Evolutionary conservation across 1,140 invertebrate species (phyloP).

Genomic region (Plutomurus gul): DNA sequence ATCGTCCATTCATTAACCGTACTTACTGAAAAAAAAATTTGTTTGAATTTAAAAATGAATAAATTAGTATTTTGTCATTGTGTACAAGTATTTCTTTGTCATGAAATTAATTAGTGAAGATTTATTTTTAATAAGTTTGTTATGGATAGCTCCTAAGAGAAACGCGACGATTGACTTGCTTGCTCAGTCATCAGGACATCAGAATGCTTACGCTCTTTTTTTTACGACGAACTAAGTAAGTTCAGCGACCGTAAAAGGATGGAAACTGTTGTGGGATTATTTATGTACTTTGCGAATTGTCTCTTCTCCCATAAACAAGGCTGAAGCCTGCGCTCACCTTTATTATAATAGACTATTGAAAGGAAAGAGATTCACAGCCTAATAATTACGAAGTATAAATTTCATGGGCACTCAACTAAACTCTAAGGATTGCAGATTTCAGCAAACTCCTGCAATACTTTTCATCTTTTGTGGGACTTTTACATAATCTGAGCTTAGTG

Average conservation of each 20-base stretch:
- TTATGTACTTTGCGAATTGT: neutral
- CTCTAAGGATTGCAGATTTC: neutral
- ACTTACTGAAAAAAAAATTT: too few relatives aligned
- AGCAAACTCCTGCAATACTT: too few relatives aligned
- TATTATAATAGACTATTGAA: too few relatives aligned
- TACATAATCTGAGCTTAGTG: too few relatives aligned
- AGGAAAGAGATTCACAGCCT: neutral
- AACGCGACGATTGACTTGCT: neutral
- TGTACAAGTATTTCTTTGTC: too few relatives aligned
- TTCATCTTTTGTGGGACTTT: too few relatives aligned
- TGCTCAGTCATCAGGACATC: neutral
- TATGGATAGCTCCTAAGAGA: neutral
- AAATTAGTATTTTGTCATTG: too few relatives aligned
- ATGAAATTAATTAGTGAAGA: too few relatives aligned
- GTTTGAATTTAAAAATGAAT: too few relatives aligned
- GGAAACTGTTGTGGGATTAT: neutral
- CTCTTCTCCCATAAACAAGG: neutral
- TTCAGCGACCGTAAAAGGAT: neutral
- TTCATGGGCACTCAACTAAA: neutral
- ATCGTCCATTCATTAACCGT: too few relatives aligned
- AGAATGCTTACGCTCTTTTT: neutral
- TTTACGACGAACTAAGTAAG: neutral
- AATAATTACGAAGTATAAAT: neutral
- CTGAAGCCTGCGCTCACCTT: too few relatives aligned
- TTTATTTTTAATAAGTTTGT: neutral